Percentiles rank a stretch among this genome's conserved stretches.
These are phyloP conservation scores for Cyprinella venusta DNA, from an alignment of 2,797 vertebrate species.

Conservation along the genomic window DNA sequence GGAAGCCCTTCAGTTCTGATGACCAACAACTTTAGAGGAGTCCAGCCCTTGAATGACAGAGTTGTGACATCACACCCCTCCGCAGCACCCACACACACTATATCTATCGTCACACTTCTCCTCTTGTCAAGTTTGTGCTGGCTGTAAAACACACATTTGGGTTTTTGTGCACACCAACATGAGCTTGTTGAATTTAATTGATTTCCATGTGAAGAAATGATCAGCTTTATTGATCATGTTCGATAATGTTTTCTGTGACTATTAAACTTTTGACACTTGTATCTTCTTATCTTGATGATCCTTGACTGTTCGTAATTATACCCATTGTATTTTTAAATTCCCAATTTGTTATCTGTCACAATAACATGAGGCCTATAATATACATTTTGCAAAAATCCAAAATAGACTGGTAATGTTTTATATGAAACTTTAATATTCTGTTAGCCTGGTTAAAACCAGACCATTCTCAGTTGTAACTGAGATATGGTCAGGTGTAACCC, in stretches of 20 bases:
- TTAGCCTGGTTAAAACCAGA: too few relatives aligned
- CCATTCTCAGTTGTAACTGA: too few relatives aligned
- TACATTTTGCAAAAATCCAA: background rate
- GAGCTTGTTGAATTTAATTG: background rate
- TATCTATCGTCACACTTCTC: background rate
- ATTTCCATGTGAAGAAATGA: too few relatives aligned
- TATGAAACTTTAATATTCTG: background rate
- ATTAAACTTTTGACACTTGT: background rate
- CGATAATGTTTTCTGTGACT: background rate
- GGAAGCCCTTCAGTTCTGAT: background rate
- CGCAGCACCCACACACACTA: background rate
- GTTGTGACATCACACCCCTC: constrained; percentile 17
- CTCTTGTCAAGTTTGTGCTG: constrained; percentile 2
- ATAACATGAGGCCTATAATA: background rate
- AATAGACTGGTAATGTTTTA: background rate
- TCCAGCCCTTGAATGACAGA: constrained; percentile 25
- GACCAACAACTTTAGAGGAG: constrained; percentile 46
- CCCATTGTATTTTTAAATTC: background rate
- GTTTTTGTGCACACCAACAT: background rate
- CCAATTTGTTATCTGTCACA: background rate
- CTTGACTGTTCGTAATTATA: background rate
- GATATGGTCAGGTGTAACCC: too few relatives aligned
- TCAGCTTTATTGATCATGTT: background rate
- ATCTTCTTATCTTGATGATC: background rate
- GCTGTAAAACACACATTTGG: background rate